phyloP scores from a whole-genome alignment of 2,888 invertebrate genomes.

The Tiphia femorata region DNA sequence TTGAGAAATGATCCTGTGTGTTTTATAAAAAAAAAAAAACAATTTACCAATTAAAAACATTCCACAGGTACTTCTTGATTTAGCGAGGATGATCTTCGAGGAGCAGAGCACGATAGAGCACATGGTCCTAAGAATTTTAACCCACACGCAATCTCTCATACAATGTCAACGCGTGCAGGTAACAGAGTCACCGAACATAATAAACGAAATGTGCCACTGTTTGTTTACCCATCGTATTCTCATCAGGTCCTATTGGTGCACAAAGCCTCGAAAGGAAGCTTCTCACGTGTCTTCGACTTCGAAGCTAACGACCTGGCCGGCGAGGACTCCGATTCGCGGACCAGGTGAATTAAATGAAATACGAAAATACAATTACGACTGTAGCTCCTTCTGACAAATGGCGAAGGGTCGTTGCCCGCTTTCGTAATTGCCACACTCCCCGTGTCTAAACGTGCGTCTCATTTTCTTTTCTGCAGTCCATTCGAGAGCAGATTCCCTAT shows the following conservation, averaged over 20 bases:
- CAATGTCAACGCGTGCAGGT: conserved; percentile 96
- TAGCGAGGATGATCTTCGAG: conserved; percentile 97
- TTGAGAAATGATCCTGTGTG: too few species aligned
- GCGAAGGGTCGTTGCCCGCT: too few species aligned
- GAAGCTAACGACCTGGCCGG: conserved; percentile 89
- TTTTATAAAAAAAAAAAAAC: too few species aligned
- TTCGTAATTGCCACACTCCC: too few species aligned
- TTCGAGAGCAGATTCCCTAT: conserved; percentile 95
- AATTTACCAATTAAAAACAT: too few species aligned
- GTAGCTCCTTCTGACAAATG: conserved; percentile 51
- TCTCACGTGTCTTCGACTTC: conserved; percentile 94
- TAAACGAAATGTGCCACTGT: not conserved
- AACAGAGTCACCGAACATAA: too few species aligned
- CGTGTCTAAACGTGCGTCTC: too few species aligned
- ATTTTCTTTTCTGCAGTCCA: too few species aligned
- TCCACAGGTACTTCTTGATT: conserved; percentile 86
- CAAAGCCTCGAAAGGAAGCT: conserved; percentile 91
- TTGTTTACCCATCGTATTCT: not conserved
- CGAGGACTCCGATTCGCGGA: conserved; percentile 84
- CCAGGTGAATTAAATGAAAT: conserved; percentile 71
- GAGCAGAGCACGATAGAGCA: conserved; percentile 97
- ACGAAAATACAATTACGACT: conserved; percentile 14
- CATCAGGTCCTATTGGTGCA: conserved; percentile 87
- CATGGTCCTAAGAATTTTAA: conserved; percentile 92
- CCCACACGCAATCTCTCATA: conserved; percentile 93